Percentiles rank a stretch among this genome's conserved stretches.
phyloP scores from a whole-genome alignment of 2,797 vertebrate genomes.

The Glossophaga mutica region DNA sequence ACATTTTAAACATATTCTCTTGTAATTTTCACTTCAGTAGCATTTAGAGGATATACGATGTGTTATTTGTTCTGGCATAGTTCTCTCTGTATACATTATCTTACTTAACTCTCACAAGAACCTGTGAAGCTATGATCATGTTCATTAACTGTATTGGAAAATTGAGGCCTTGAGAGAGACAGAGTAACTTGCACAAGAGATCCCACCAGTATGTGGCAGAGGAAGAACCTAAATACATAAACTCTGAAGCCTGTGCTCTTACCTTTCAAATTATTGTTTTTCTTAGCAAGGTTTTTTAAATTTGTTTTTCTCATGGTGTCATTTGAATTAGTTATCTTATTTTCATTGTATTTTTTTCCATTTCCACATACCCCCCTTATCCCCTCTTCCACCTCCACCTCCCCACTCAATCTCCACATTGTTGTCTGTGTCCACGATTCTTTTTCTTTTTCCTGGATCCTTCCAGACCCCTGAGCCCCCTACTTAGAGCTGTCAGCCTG shows the following conservation, averaged over 20 bases:
- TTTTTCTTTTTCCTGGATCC: background rate
- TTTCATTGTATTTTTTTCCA: background rate
- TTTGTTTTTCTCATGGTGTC: background rate
- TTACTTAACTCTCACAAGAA: constrained; percentile 2
- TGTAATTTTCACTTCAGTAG: background rate
- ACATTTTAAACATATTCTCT: background rate
- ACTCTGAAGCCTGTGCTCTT: background rate
- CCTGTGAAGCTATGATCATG: background rate
- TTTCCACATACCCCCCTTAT: background rate
- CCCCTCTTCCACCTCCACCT: background rate
- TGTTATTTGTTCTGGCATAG: background rate
- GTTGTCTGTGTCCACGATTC: background rate
- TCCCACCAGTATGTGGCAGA: background rate
- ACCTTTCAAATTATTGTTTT: background rate
- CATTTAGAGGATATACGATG: background rate
- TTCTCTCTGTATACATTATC: background rate
- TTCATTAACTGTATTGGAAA: background rate
- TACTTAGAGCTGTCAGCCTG: background rate
- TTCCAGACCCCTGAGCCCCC: background rate
- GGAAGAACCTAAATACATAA: background rate
- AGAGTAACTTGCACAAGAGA: background rate
- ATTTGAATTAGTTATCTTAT: background rate
- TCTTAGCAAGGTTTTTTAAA: background rate
- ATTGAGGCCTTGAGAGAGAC: background rate
- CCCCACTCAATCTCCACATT: background rate